Evolutionary conservation across 2,888 invertebrate species (phyloP), one percentile per base, ranked within the genome.

Genomic region (Pomacea canaliculata): DNA sequence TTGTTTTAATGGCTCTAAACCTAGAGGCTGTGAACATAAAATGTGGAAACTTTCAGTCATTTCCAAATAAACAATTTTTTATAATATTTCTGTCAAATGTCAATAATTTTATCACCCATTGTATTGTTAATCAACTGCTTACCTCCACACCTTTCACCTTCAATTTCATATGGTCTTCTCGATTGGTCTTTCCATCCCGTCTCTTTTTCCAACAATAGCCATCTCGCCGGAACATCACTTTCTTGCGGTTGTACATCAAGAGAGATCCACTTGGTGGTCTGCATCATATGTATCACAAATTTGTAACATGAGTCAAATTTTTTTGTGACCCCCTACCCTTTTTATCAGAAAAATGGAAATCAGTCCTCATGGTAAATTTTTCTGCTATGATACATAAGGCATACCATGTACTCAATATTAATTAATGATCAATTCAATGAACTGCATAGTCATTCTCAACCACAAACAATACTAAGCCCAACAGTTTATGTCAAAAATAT

Each of bases 191-290:
- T 46, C 98, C 98, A 91, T 98, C 98, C 92, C 97, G 97, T 84
- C 99, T 93, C 89, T 98, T 98, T 93, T 98, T 98, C 98, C 99
- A 99, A 92, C 97, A 97, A 92, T 98, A 98, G 46, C 98, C 98
- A 90, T 98, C 98, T 79, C 97, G 94, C 91, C 98, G 94, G 93
- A 98, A 98, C 76, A 97, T 83, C 96, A 87, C 97, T 91, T 97
- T 96, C 93, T 98, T 98, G 78, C 98, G 93, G 90, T 96, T 97
- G 94, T 98, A 98, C 83, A 98, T 93, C 90, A 98, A 93, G 95
- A 98, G 95, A 56, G 98, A 97, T 84, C 98, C 98, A 92, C 97
- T 98, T 92, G 97, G 96, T 80, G 98, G 98, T 91, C 98, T 97
- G 92, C 9, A 76, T 23, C 18, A 51, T 16, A 23, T 27, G 65